Evolutionary conservation across 35 echinoderm and acorn worm genomes (phyloP).

Genomic region (Acanthaster planci): DNA sequence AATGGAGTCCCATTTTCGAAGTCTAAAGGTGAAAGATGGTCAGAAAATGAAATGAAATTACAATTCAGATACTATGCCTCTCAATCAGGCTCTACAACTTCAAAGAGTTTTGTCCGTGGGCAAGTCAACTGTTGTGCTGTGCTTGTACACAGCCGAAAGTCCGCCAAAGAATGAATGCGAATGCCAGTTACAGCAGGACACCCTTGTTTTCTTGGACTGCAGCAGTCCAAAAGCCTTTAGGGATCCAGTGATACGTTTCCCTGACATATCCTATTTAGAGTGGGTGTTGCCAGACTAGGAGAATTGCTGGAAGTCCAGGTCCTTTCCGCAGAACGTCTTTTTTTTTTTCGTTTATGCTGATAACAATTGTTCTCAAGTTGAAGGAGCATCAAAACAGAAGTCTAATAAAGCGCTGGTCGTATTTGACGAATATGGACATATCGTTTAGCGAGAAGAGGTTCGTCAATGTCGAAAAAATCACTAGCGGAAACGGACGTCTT

Average conservation of each 20-base stretch:
- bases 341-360: neutral
- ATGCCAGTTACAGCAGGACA: neutral
- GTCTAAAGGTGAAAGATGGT: neutral
- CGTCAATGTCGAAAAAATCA: neutral
- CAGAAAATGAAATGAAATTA: neutral
- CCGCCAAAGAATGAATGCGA: neutral
- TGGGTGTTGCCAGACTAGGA: neutral
- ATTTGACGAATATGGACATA: neutral
- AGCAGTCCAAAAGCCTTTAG: neutral
- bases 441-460: neutral
- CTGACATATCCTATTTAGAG: neutral
- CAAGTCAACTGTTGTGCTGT: neutral
- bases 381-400: too few species aligned
- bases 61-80: neutral
- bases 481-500: neutral
- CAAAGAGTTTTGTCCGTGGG: neutral
- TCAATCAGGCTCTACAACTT: neutral
- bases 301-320: neutral
- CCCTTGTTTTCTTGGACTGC: conserved; percentile 12
- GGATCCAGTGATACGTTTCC: conserved; percentile 2
- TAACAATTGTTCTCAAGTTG: neutral
- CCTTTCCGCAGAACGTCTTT: neutral
- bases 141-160: neutral
- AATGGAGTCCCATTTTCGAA: neutral
- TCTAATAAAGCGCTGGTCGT: neutral